These are phyloP conservation scores for Heptranchias perlo DNA, from an alignment of 2,113 vertebrate species.

Conservation along the genomic window DNA sequence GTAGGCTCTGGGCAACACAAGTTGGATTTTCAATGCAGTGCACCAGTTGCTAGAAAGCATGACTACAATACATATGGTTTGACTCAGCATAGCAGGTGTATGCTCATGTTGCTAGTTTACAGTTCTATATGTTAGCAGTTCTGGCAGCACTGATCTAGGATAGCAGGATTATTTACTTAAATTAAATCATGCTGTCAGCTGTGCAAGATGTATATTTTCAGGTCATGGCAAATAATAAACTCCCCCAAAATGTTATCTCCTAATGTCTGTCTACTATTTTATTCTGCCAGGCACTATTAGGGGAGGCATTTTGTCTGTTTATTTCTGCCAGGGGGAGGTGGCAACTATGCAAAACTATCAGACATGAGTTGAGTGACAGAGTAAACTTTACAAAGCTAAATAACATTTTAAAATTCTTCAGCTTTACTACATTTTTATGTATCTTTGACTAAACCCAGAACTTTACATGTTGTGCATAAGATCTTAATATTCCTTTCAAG, in stretches of 20 bases:
- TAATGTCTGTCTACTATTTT: background rate
- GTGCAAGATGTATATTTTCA: conserved; percentile 10
- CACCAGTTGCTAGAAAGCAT: background rate
- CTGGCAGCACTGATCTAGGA: background rate
- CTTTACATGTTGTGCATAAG: background rate
- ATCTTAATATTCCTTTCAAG: background rate
- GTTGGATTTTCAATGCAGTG: background rate
- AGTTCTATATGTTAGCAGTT: background rate
- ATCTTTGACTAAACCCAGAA: background rate
- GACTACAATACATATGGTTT: background rate
- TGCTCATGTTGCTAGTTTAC: background rate
- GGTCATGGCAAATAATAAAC: conserved; percentile 23
- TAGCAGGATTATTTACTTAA: background rate
- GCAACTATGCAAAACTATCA: background rate
- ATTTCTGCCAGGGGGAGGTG: background rate
- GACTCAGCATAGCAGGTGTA: conserved; percentile 17
- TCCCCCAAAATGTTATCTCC: conserved; percentile 26
- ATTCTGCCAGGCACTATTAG: background rate
- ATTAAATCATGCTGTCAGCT: conserved; percentile 29
- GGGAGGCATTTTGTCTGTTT: conserved; percentile 17
- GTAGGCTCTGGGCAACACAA: background rate
- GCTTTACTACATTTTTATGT: background rate
- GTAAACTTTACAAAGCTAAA: background rate
- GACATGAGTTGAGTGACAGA: background rate
- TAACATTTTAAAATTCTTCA: background rate